Base-by-base conservation (phyloP, 1,140 invertebrate species). In the Sinonovacula constricta region DNA sequence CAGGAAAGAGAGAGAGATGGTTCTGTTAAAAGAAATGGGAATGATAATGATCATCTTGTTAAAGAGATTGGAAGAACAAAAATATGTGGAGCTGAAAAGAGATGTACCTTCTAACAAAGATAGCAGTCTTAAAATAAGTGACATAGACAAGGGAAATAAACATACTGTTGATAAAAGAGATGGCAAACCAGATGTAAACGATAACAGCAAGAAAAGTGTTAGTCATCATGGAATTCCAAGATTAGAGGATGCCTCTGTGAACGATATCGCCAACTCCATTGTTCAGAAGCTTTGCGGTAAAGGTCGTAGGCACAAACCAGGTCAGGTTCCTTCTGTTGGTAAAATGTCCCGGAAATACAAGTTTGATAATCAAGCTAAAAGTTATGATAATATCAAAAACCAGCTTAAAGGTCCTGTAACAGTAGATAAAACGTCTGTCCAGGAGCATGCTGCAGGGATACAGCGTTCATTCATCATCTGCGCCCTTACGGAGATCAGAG, bases 281-380 rank as follows among this genome's bases (percentile, higher is more conserved):
- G 45, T 76, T 34, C 60, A 67, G 63, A 76, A 76, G 65, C 33
- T 76, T 24, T 66, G 51, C 12, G 72, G 72, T 26, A 76, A 67
- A 67, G n/a, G 62, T 18, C 24, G 33, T 1, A 30, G 28, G 5
- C 72, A 76, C 30, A 66, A 36, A 45, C 49, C 72, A 28, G 72
- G 72, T 7, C 62, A 76, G 54, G 72, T 76, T 2, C 72, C 72
- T 12, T 18, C 10, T 28, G 63, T 76, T 28, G 33, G 34, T 7
- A 67, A 59, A 59, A 45, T 60, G 39, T 26, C 4, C 36, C 30
- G 62, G 7, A 67, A 57, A 33, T 59, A 76, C 22, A 76, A 76
- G 59, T 67, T 67, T 31, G 18, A 24, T n/a, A 7, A n/a, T n/a
- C n/a, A n/a, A n/a, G n/a, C n/a, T n/a, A n/a, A n/a, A n/a, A n/a